Percentiles rank a stretch among this genome's conserved stretches.
These are phyloP conservation scores for Beris morrisii DNA, from an alignment of 2,888 invertebrate species.

Conservation along the genomic window DNA sequence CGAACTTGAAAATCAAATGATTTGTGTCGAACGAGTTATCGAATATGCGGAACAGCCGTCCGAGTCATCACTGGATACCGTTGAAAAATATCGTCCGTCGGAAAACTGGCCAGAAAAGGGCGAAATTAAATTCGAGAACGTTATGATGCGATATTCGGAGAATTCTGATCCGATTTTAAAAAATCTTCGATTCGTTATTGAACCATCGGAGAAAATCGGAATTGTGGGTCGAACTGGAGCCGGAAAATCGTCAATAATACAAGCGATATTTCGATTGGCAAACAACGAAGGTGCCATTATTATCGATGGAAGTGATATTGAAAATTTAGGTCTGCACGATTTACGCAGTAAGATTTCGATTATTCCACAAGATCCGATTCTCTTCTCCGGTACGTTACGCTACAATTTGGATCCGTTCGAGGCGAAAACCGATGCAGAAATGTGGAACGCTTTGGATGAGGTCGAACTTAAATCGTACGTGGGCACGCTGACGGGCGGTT, in stretches of 20 bases:
- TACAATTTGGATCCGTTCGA: constrained; percentile 70
- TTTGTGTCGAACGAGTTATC: constrained; percentile 80
- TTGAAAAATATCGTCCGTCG: constrained; percentile 53
- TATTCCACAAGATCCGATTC: constrained; percentile 69
- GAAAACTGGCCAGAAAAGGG: constrained; percentile 65
- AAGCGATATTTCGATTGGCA: constrained; percentile 32
- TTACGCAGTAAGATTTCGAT: constrained; percentile 63
- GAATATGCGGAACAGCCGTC: constrained; percentile 75
- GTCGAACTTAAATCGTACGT: constrained; percentile 58
- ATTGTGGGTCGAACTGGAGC: constrained; percentile 81
- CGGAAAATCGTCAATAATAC: constrained; percentile 73
- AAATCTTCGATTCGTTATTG: constrained; percentile 63
- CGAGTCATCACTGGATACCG: constrained; percentile 62
- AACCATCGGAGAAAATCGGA: constrained; percentile 61
- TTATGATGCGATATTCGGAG: constrained; percentile 66
- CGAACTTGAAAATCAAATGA: constrained; percentile 80
- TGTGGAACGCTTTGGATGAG: constrained; percentile 75
- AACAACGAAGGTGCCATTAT: constrained; percentile 31
- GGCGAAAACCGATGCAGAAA: constrained; percentile 65
- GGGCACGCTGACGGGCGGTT: constrained; percentile 44
- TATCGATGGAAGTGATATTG: constrained; percentile 34
- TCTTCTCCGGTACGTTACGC: constrained; percentile 67
- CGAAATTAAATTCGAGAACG: constrained; percentile 62
- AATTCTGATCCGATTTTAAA: constrained; percentile 70
- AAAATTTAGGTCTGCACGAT: constrained; percentile 48